phyloP scores from a whole-genome alignment of 1,140 invertebrate genomes.

The Ctenoplectra terminalis region DNA sequence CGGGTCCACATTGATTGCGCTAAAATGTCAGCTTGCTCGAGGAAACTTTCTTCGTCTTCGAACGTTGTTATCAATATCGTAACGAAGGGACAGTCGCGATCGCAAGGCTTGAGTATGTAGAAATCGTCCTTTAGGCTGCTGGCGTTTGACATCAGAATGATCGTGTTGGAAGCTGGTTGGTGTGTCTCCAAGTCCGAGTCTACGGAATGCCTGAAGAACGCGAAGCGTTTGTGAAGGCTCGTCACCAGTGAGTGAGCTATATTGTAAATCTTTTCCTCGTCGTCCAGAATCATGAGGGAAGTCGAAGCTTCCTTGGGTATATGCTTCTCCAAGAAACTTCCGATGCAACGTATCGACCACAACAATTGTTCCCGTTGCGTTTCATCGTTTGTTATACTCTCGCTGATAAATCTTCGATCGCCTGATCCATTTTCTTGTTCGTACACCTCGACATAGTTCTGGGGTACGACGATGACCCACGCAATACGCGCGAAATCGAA shows the following conservation, averaged over 20 bases:
- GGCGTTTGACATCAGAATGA: conserved; percentile 66
- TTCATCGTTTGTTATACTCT: neutral
- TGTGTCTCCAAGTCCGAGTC: neutral
- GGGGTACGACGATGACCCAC: conserved; percentile 10
- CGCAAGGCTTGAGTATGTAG: conserved; percentile 62
- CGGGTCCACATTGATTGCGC: conserved; percentile 61
- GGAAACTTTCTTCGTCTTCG: conserved; percentile 58
- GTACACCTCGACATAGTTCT: neutral
- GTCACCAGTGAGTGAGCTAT: conserved; percentile 26
- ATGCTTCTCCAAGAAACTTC: conserved; percentile 43
- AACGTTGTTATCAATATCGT: conserved; percentile 56
- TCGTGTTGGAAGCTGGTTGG: conserved; percentile 28
- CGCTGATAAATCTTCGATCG: conserved; percentile 18
- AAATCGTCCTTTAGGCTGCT: conserved; percentile 24
- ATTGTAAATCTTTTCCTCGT: neutral
- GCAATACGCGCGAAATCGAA: neutral
- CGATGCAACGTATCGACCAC: conserved; percentile 43
- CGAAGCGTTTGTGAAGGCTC: conserved; percentile 7
- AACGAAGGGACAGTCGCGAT: conserved; percentile 61
- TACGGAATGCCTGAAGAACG: conserved; percentile 35
- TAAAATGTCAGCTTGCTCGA: conserved; percentile 44
- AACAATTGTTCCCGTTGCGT: neutral
- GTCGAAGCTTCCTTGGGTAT: neutral
- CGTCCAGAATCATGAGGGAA: neutral
- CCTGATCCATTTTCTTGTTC: neutral